Evolutionary conservation across 1,140 invertebrate genomes (phyloP), one percentile per base, ranked within the genome.

Genomic region (Cydia amplana): DNA sequence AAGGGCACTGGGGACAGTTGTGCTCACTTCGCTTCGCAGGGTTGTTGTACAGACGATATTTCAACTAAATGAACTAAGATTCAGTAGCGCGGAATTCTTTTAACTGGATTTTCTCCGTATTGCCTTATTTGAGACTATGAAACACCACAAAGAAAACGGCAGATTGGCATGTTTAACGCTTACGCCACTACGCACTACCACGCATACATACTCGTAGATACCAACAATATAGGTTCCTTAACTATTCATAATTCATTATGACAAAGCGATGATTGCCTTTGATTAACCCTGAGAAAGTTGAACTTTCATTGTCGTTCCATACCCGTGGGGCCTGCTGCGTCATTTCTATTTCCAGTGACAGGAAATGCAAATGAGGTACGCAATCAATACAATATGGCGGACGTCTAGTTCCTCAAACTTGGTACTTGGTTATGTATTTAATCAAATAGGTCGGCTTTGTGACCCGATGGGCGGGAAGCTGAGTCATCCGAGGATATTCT

Each of bases 281-380:
- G 18, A 40, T 40, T 70, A 40, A 40, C 65, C 65, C 23, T 70
- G 65, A 36, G n/a, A 40, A 36, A 70, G 65, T 70, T 70, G 1
- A 70, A 70, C 65, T 70, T 65, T 70, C 32, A 70, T 70, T 70
- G 65, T 70, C 28, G 64, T 65, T 65, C 18, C 7, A 18, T 70
- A 18, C 28, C 10, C 16, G 64, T 32, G 28, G 23, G 64, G 25
- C 28, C 28, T 36, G 64, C 18, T 40, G 65, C 65, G 65, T 70
- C 65, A 70, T 43, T 70, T 70, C 65, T 70, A 70, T 70, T 70
- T 70, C 65, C 65, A 43, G 32, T 70, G 65, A 36, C 65, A 70
- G 65, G 65, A 43, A 70, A 70, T 70, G 65, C 65, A 70, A 70
- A 70, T 70, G 65, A 36, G 65, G 65, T n/a, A 67, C 25, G 16